Evolutionary conservation across 2,888 invertebrate genomes (phyloP).

Genomic region (Oxytorus armatus): DNA sequence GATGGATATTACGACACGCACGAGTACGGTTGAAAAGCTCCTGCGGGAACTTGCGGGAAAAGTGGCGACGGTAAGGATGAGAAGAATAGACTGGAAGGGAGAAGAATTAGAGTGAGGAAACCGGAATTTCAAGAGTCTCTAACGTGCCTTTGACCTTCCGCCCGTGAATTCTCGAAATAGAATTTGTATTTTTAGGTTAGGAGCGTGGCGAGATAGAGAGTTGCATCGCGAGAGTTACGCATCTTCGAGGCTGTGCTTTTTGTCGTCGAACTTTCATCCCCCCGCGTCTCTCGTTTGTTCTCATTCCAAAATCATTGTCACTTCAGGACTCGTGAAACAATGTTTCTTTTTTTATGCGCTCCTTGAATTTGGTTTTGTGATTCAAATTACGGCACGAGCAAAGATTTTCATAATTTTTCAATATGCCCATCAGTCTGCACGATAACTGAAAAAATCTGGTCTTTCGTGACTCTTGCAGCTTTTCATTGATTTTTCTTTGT

Average conservation of each 20-base stretch:
- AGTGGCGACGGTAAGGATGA: not conserved
- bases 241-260: constrained; percentile 36
- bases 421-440: no score
- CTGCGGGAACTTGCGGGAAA: constrained; percentile 1
- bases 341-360: no score
- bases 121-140: constrained; percentile 69
- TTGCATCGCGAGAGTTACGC: constrained; percentile 65
- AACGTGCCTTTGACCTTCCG: constrained; percentile 79
- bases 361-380: no score
- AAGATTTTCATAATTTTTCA: no score
- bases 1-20: not conserved
- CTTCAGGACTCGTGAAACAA: no score
- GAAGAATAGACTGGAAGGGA: constrained; percentile 12
- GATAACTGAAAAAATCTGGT: no score
- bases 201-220: constrained; percentile 31
- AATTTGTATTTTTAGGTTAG: constrained; percentile 76
- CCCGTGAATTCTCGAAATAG: constrained; percentile 75
- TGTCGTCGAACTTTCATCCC: constrained; percentile 39
- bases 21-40: not conserved
- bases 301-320: no score
- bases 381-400: no score
- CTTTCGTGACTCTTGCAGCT: no score
- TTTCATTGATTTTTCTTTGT: no score
- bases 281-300: not conserved
- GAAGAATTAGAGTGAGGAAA: constrained; percentile 20